These are phyloP conservation scores for Nannoperca australis DNA, from an alignment of 2,797 vertebrate genomes.

Conservation along the genomic window DNA sequence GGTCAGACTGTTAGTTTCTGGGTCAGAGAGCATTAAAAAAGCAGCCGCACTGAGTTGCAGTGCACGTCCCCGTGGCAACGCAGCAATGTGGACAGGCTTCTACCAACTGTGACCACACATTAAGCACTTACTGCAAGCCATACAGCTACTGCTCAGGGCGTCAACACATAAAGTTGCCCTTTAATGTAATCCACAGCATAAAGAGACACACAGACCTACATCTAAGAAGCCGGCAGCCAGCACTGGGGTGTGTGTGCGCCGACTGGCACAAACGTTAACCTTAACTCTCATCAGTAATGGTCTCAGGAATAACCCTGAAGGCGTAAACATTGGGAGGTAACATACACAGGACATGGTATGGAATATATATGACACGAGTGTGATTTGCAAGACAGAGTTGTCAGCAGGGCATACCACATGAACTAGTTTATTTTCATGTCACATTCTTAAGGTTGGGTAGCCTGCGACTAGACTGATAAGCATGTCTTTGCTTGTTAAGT, in stretches of 20 bases:
- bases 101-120: constrained; percentile 76
- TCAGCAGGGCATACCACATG: neutral
- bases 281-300: constrained; percentile 58
- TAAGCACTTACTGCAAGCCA: constrained; percentile 67
- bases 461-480: constrained; percentile 19
- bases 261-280: constrained; percentile 65
- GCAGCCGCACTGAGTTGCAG: constrained; percentile 54
- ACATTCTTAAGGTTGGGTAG: constrained; percentile 14
- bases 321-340: constrained; percentile 67
- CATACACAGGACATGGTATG: constrained; percentile 49
- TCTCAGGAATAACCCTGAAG: constrained; percentile 55
- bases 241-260: constrained; percentile 7
- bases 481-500: constrained; percentile 7
- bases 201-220: constrained; percentile 52
- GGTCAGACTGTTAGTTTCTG: constrained; percentile 78
- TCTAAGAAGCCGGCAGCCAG: constrained; percentile 49
- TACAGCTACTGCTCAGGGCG: constrained; percentile 70
- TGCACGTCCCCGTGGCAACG: constrained; percentile 58
- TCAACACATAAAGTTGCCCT: constrained; percentile 78
- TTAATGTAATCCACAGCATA: constrained; percentile 72
- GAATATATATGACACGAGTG: constrained; percentile 33
- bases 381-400: constrained; percentile 32
- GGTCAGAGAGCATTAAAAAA: constrained; percentile 76
- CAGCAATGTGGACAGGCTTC: constrained; percentile 71
- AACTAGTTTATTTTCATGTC: constrained; percentile 40